phyloP scores from a whole-genome alignment of 2,797 vertebrate species.

The Sardinella longiceps region DNA sequence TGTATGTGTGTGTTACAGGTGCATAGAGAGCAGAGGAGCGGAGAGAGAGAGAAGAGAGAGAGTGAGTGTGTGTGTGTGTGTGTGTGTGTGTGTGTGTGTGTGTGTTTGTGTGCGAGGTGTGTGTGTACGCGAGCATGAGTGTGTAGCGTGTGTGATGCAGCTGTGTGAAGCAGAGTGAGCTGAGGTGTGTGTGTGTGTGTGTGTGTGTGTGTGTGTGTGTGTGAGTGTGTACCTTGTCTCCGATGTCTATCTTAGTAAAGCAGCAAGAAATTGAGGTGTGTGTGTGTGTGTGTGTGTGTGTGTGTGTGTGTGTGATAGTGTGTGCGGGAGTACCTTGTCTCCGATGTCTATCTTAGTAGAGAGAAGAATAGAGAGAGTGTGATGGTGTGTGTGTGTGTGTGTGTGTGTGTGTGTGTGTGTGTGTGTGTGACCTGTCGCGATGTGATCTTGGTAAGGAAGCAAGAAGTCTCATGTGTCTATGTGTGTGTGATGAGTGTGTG shows the following conservation, averaged over 20 bases:
- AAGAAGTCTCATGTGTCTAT: too few species aligned
- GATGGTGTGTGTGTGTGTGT: background rate
- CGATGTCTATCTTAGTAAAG: background rate
- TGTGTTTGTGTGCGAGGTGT: constrained; percentile 87
- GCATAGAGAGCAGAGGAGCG: background rate
- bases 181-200: constrained; percentile 78
- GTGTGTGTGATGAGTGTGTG: too few species aligned
- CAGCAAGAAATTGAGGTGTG: too few species aligned
- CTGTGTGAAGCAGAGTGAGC: constrained; percentile 93
- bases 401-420: background rate
- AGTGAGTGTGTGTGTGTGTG: background rate
- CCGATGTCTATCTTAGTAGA: background rate
- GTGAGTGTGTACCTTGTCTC: constrained; percentile 1
- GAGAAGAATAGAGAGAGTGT: background rate
- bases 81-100: constrained; percentile 13
- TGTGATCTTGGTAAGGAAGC: too few species aligned
- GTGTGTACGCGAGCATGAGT: too few species aligned
- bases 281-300: constrained; percentile 54
- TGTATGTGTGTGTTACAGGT: too few species aligned
- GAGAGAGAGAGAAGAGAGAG: too few species aligned
- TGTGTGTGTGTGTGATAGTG: constrained; percentile 83
- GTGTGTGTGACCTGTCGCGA: constrained; percentile 80
- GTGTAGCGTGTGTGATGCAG: too few species aligned
- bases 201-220: background rate
- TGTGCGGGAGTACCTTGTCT: background rate